Evolutionary conservation across 2,888 invertebrate species (phyloP).

Genomic region (Antheraea yamamai): DNA sequence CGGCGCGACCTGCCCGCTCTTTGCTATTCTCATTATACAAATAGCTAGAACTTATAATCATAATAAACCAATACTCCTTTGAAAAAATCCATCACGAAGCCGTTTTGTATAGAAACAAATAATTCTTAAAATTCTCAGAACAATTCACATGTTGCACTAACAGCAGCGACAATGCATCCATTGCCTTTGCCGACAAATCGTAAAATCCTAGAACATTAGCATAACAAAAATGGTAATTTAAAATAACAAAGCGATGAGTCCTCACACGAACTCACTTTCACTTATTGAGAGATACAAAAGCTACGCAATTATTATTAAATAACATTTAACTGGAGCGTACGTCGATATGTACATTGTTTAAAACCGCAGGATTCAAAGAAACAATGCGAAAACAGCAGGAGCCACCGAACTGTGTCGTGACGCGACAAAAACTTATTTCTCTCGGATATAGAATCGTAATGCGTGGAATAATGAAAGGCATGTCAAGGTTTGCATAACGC

Average conservation of each 20-base stretch:
- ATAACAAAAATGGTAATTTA: conserved; percentile 76
- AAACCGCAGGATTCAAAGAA: conserved; percentile 66
- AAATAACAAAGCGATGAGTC: conserved; percentile 61
- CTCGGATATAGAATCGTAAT: conserved; percentile 72
- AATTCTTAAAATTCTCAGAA: conserved; percentile 58
- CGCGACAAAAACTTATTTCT: conserved; percentile 73
- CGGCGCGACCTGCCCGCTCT: conserved; percentile 29
- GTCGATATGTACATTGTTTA: conserved; percentile 63
- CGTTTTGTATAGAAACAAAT: conserved; percentile 22
- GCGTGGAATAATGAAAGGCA: conserved; percentile 68
- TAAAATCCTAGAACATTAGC: conserved; percentile 73
- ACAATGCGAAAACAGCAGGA: conserved; percentile 64
- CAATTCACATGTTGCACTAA: conserved; percentile 60
- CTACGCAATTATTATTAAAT: conserved; percentile 51
- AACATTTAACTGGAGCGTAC: conserved; percentile 50
- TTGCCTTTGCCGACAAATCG: conserved; percentile 67
- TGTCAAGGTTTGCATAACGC: conserved; percentile 69
- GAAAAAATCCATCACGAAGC: conserved; percentile 5
- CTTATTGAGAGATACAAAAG: conserved; percentile 57
- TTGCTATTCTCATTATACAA: conserved; percentile 29
- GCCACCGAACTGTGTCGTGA: conserved; percentile 66
- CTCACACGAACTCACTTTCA: conserved; percentile 71
- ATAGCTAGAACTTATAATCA: conserved; percentile 22
- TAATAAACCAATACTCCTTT: conserved; percentile 22
- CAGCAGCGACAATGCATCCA: conserved; percentile 58